Conservation (phyloP, 2,888 invertebrate genomes). For the Drosophila kanekoi region DNA sequence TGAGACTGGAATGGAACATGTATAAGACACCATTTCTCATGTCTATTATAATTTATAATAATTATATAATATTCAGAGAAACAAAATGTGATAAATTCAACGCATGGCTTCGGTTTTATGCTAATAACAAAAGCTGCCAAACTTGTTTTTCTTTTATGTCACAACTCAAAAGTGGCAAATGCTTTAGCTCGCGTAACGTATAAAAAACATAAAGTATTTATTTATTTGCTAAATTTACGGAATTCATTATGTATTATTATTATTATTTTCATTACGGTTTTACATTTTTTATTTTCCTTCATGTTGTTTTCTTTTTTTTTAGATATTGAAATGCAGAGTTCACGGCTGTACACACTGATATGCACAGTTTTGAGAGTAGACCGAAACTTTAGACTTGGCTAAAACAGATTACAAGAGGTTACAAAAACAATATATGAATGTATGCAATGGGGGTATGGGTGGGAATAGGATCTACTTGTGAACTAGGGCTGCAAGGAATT, state of each 20-base stretch:
- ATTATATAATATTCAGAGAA: conserved; percentile 61
- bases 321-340: conserved; percentile 58
- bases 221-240: conserved; percentile 72
- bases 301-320: conserved; percentile 8
- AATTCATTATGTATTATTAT: conserved; percentile 58
- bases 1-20: conserved; percentile 72
- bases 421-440: conserved; percentile 34
- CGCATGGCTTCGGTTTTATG: conserved; percentile 54
- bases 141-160: conserved; percentile 33
- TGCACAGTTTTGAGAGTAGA: conserved; percentile 66
- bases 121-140: conserved; percentile 59
- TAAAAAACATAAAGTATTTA: conserved; percentile 51
- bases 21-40: conserved; percentile 54
- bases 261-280: conserved; percentile 28
- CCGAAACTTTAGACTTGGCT: conserved; percentile 52
- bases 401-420: conserved; percentile 34
- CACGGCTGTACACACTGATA: conserved; percentile 56
- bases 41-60: conserved; percentile 61
- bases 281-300: conserved; percentile 32
- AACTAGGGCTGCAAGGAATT: conserved; percentile 41
- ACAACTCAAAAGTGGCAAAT: conserved; percentile 41
- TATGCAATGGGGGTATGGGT: neutral
- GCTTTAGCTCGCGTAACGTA: conserved; percentile 34
- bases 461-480: conserved; percentile 2
- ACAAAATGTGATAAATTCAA: conserved; percentile 44